phyloP scores from a whole-genome alignment of 2,888 invertebrate species.

The Lochmaea capreae region DNA sequence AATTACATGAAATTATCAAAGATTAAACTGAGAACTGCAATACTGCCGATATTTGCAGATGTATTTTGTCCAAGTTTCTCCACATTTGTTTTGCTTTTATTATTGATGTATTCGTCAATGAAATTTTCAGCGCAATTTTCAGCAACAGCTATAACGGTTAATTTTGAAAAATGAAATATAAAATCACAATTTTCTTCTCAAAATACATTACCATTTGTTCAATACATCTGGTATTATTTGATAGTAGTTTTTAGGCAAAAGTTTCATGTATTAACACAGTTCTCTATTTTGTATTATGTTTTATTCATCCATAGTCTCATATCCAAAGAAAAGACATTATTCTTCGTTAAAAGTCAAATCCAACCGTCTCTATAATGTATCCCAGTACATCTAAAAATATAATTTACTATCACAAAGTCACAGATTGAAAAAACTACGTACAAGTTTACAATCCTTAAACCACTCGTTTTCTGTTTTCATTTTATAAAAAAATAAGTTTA shows the following conservation, averaged over 20 bases:
- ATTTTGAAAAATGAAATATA: no score
- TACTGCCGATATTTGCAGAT: no score
- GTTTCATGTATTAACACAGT: neutral
- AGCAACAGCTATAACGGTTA: no score
- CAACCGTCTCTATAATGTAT: neutral
- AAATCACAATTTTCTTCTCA: no score
- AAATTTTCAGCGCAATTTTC: no score
- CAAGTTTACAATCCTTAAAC: slow-evolving; percentile 28
- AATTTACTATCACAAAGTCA: slow-evolving; percentile 10
- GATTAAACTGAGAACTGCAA: no score
- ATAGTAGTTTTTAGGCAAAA: neutral
- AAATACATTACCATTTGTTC: no score
- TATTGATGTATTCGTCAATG: no score
- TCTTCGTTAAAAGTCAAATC: neutral
- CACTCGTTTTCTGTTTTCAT: slow-evolving; percentile 20
- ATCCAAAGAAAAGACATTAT: neutral
- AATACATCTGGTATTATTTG: neutral
- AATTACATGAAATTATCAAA: no score
- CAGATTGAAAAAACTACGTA: slow-evolving; percentile 27
- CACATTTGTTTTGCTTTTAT: no score
- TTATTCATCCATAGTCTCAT: slow-evolving; percentile 2
- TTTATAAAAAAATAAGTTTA: slow-evolving; percentile 14
- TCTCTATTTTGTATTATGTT: neutral
- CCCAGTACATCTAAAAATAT: slow-evolving; percentile 9
- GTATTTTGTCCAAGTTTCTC: no score